A percentile compares a stretch with the other conserved stretches of the same genome.
These are phyloP conservation scores for Penaeus indicus DNA, from an alignment of 1,140 invertebrate species.

Conservation along the genomic window DNA sequence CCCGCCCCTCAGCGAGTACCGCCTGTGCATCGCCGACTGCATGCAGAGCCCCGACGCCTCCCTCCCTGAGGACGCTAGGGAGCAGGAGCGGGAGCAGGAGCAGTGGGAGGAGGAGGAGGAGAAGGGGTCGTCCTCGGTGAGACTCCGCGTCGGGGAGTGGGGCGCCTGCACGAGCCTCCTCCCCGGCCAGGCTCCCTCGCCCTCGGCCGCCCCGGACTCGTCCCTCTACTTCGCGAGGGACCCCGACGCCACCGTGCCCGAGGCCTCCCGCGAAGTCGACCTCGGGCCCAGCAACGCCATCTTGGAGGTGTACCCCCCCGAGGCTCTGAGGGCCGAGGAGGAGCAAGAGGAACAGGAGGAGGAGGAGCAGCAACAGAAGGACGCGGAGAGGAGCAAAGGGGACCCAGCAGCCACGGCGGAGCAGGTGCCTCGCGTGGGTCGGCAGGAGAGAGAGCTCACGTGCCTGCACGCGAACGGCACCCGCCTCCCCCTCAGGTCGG, in stretches of 20 bases:
- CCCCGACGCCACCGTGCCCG: background rate
- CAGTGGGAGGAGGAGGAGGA: too few species aligned
- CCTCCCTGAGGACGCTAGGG: too few species aligned
- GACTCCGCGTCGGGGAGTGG: constrained; percentile 50
- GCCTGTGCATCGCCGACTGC: constrained; percentile 40
- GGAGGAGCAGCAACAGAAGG: background rate
- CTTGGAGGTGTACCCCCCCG: background rate
- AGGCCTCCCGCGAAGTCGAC: background rate
- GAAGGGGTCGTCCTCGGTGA: constrained; percentile 1
- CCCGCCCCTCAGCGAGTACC: constrained; percentile 46
- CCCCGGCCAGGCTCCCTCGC: too few species aligned
- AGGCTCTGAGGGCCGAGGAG: background rate
- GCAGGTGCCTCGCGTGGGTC: constrained; percentile 26
- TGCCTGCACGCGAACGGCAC: constrained; percentile 53
- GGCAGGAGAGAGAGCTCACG: constrained; percentile 40
- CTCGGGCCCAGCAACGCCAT: background rate
- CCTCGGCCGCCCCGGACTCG: background rate
- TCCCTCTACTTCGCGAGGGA: constrained; percentile 3
- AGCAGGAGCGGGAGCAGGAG: too few species aligned
- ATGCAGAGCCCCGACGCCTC: background rate
- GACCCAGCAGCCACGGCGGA: background rate
- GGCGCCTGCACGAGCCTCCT: constrained; percentile 27
- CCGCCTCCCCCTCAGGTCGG: constrained; percentile 37
- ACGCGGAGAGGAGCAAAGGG: too few species aligned
- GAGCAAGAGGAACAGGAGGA: background rate